phyloP scores from a whole-genome alignment of 2,113 vertebrate species.

The Eudyptes chrysolophus region DNA sequence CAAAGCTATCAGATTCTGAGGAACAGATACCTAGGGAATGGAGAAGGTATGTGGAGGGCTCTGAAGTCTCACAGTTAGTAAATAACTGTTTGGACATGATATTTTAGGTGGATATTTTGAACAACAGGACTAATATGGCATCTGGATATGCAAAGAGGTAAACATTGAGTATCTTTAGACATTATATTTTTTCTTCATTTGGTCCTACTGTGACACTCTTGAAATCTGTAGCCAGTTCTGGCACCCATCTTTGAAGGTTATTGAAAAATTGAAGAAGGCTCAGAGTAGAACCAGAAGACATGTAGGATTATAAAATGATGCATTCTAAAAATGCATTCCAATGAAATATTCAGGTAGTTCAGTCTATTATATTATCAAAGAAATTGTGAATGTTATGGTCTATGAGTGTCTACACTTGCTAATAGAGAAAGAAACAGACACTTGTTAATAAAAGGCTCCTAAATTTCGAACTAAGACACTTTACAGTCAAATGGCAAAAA shows the following conservation, averaged over 20 bases:
- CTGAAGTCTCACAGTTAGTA: background rate
- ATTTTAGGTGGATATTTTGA: background rate
- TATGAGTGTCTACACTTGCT: background rate
- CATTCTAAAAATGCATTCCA: background rate
- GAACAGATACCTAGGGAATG: background rate
- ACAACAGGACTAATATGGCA: background rate
- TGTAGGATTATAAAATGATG: background rate
- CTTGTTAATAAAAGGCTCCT: background rate
- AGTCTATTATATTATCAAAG: background rate
- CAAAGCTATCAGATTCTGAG: background rate
- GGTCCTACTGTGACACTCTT: accelerated
- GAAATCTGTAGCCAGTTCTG: background rate
- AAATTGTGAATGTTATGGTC: background rate
- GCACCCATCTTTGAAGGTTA: background rate
- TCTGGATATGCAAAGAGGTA: background rate
- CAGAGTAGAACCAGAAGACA: background rate
- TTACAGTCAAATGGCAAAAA: background rate
- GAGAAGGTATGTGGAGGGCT: background rate
- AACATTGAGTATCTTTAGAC: background rate
- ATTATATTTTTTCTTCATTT: background rate
- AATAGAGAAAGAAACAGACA: background rate
- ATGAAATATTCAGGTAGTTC: background rate
- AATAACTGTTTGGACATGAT: background rate
- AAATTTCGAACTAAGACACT: background rate
- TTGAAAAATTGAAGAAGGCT: background rate